Conservation (phyloP, 2,888 invertebrate genomes). For the Chydorus sphaericus region DNA sequence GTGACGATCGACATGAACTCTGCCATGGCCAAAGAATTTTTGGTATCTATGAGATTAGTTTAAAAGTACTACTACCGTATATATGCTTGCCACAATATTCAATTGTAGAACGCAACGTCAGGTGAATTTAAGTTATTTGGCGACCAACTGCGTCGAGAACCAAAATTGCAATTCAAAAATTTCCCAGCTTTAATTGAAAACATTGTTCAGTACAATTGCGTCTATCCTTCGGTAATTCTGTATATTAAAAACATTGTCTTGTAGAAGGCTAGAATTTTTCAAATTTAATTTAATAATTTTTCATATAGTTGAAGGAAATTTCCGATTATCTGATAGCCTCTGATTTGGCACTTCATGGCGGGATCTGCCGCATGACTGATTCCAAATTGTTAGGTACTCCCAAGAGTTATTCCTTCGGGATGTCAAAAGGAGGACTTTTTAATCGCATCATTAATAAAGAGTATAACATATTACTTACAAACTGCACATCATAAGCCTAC, state of each 20-base stretch:
- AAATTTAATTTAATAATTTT: too few relatives aligned
- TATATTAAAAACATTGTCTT: background rate
- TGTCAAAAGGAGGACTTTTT: background rate
- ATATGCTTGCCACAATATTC: too few relatives aligned
- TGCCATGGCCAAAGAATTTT: background rate
- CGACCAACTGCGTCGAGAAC: background rate
- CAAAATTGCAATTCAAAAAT: background rate
- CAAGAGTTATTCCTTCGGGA: background rate
- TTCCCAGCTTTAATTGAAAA: background rate
- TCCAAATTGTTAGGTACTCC: background rate
- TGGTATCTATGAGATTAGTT: background rate
- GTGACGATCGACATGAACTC: background rate
- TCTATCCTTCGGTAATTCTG: background rate
- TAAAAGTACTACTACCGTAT: background rate
- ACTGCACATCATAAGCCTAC: background rate
- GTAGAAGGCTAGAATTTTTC: too few relatives aligned
- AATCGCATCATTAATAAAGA: background rate
- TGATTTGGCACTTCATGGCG: background rate
- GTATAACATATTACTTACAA: background rate
- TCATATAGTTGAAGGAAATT: background rate
- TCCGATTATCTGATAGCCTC: background rate
- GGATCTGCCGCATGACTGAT: background rate
- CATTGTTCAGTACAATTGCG: background rate
- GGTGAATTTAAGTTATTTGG: background rate
- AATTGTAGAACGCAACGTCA: background rate